Evolutionary conservation across 2,888 invertebrate genomes (phyloP).

Genomic region (Drosophila tripunctata): DNA sequence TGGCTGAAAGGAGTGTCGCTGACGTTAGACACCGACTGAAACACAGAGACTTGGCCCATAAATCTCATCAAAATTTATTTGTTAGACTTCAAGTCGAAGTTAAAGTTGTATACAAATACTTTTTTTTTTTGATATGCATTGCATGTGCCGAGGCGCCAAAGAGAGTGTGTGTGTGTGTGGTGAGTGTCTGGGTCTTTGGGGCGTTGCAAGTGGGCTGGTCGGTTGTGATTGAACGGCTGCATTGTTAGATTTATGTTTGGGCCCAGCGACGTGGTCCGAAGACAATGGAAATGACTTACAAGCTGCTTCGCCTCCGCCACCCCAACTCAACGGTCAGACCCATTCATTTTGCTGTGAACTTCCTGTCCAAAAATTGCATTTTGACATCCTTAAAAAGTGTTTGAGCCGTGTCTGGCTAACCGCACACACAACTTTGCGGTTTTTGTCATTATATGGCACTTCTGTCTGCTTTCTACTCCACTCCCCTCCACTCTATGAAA

Average conservation of each 20-base stretch:
- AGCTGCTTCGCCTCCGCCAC: no score
- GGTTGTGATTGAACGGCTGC: conserved; percentile 66
- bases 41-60: conserved; percentile 56
- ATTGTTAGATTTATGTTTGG: conserved; percentile 68
- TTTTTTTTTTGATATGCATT: conserved; percentile 64
- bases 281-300: conserved; percentile 43
- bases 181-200: conserved; percentile 14
- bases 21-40: conserved; percentile 33
- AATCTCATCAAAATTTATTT: conserved; percentile 74
- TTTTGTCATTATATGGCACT: conserved; percentile 20
- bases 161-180: no score
- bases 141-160: conserved; percentile 61
- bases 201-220: conserved; percentile 39
- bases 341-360: conserved; percentile 60
- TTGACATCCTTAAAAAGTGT: conserved; percentile 17
- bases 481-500: not conserved
- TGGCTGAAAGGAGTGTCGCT: conserved; percentile 30
- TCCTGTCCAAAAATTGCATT: conserved; percentile 64
- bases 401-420: conserved; percentile 11
- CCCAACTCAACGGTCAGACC: not conserved
- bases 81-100: conserved; percentile 58
- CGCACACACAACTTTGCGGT: conserved; percentile 26
- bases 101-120: conserved; percentile 10
- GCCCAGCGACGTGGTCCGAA: conserved; percentile 19
- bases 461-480: not conserved